Conservation (phyloP, 2,113 vertebrate species). For the Stercorarius parasiticus region DNA sequence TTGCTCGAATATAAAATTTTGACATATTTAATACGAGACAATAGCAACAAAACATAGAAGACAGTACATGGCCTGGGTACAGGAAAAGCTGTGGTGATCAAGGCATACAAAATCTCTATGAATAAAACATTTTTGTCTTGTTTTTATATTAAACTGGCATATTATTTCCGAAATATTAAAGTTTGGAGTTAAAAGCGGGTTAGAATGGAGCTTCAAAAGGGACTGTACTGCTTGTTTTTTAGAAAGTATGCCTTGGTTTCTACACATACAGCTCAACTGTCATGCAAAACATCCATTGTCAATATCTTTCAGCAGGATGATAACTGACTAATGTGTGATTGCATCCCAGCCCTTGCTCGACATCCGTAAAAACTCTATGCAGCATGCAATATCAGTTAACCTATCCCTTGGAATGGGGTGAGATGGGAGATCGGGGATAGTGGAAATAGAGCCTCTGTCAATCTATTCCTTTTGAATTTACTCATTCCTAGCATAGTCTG, state of each 20-base stretch:
- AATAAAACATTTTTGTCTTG: slow-evolving; percentile 56
- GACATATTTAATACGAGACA: slow-evolving; percentile 53
- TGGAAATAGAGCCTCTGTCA: not conserved
- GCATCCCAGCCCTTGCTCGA: not conserved
- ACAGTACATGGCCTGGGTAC: not conserved
- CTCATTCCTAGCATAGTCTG: not conserved
- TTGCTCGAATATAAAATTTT: slow-evolving; percentile 35
- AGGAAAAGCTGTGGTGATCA: not conserved
- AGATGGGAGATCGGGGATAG: not conserved
- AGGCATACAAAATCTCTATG: not conserved
- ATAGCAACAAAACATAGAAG: slow-evolving; percentile 38
- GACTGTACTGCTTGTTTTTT: not conserved
- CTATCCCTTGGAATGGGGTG: not conserved
- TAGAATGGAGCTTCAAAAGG: not conserved
- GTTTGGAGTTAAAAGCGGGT: not conserved
- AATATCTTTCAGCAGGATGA: not conserved
- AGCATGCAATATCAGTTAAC: not conserved
- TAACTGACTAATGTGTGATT: not conserved
- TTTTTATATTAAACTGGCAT: not conserved
- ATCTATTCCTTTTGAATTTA: not conserved
- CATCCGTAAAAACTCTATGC: not conserved
- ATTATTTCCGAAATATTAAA: slow-evolving; percentile 8
- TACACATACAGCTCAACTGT: not conserved
- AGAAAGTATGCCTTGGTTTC: not conserved
- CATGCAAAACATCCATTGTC: not conserved